phyloP scores from a whole-genome alignment of 1,140 invertebrate species.

The Diorhabda elongata region DNA sequence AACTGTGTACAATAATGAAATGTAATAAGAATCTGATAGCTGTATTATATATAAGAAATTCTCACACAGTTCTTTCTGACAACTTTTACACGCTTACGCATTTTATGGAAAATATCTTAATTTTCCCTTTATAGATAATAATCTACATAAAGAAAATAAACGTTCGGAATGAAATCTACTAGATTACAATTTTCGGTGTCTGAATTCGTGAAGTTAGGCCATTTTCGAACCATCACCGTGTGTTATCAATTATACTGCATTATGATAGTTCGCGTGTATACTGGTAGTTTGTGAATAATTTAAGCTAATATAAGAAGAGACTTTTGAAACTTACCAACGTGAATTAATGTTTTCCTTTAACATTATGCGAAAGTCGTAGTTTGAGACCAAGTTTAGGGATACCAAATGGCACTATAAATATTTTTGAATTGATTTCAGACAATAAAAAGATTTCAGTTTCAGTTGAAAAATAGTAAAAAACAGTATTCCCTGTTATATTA shows the following conservation, averaged over 20 bases:
- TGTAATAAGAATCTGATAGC: too few relatives aligned
- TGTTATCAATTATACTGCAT: conserved; percentile 15
- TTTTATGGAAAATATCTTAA: not conserved
- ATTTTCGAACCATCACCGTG: not conserved
- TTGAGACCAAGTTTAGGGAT: too few relatives aligned
- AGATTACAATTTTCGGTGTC: not conserved
- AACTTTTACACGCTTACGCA: too few relatives aligned
- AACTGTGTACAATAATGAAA: too few relatives aligned
- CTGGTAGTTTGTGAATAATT: conserved; percentile 5
- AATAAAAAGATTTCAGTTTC: too few relatives aligned
- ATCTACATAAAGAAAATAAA: not conserved
- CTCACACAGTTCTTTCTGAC: too few relatives aligned
- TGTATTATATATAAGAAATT: too few relatives aligned
- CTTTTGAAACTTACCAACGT: conserved; percentile 4
- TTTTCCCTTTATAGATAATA: not conserved
- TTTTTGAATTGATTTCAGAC: too few relatives aligned
- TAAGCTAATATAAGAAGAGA: conserved; percentile 8
- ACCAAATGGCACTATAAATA: too few relatives aligned
- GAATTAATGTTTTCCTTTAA: not conserved
- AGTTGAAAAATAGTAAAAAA: too few relatives aligned
- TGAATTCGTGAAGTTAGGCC: not conserved
- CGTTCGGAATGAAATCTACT: not conserved
- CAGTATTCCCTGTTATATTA: too few relatives aligned
- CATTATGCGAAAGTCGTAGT: too few relatives aligned
- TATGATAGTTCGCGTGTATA: conserved; percentile 16